Base-by-base conservation (phyloP, 2,797 vertebrate species). In the Uromys caudimaculatus region DNA sequence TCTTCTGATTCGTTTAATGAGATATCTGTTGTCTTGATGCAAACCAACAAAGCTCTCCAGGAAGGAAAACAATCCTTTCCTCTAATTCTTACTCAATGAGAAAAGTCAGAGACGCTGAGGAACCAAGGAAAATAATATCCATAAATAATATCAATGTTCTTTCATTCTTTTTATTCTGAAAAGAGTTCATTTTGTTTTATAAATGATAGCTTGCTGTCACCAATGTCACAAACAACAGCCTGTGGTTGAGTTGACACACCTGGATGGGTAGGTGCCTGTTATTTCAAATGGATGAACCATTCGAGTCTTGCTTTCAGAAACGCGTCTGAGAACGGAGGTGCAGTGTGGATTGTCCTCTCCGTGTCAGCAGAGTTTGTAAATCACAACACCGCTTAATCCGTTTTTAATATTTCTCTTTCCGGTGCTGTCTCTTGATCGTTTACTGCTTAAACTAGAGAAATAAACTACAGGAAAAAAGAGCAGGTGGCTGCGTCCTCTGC, bases 11-110 rank as follows among this genome's bases (percentile, higher is more conserved):
- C 58, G 84, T 67, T 94, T 97, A 90, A 93, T 41, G 50, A 62
- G 85, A 38, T 71, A 60, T 79, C 29, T 6, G 14, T 78, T 96
- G 64, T 84, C 47, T 87, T 6, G 24, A 93, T 78, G 23, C 32
- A 95, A 97, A 98, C 64, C 64, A 96, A 85, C 14, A 29, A 50
- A 83, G 71, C 78, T 92, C 94, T 84, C 81, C 52, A 75, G 81
- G 75, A 3, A 79, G 93, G 71, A 73, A 89, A 95, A 54, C 23
- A 52, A 85, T 50, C n/a, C n/a, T 64, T 54, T 87, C 44, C 85
- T n/a, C 24, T 38, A 95, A 95, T 67, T 75, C 32, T 27, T 19
- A 84, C 6, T 94, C 58, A 85, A 75, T 41, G 41, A 94, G 85
- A 95, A 96, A 96, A 97, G 91, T 23, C 35, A 89, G 7, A 54